Conservation (phyloP, 2,797 vertebrate genomes). For the Betta splendens region DNA sequence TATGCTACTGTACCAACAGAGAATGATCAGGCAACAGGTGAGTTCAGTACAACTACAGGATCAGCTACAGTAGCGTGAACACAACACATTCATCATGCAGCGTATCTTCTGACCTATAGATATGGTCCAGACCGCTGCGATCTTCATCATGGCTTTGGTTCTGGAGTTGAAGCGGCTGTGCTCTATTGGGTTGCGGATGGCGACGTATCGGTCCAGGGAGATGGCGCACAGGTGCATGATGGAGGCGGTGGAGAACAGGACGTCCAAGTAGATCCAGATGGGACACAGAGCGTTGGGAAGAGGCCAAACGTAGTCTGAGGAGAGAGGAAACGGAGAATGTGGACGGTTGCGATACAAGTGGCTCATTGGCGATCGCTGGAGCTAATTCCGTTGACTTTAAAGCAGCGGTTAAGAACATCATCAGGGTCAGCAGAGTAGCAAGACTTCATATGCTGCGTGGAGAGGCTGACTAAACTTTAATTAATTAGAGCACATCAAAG, state of each 20-base stretch:
- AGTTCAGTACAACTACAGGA: too few species aligned
- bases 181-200: slow-evolving; percentile 98
- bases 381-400: not conserved
- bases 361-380: not conserved
- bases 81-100: not conserved
- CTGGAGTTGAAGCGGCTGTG: slow-evolving; percentile 99
- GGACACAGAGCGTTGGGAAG: slow-evolving; percentile 93
- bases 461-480: slow-evolving; percentile 23
- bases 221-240: slow-evolving; percentile 99
- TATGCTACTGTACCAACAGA: too few species aligned
- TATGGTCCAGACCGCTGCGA: slow-evolving; percentile 98
- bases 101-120: slow-evolving; percentile 86
- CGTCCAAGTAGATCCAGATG: slow-evolving; percentile 98
- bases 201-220: slow-evolving; percentile 97
- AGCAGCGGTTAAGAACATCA: slow-evolving; percentile 5
- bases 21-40: too few species aligned
- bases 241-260: slow-evolving; percentile 97
- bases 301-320: slow-evolving; percentile 94
- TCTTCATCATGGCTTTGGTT: slow-evolving; percentile 99
- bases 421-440: slow-evolving; percentile 14
- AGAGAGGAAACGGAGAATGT: not conserved
- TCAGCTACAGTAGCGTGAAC: slow-evolving; percentile 2
- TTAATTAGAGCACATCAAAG: slow-evolving; percentile 35
- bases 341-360: not conserved
- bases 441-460: slow-evolving; percentile 21